Evolutionary conservation across 2,113 vertebrate species (phyloP).

Genomic region (Nothobranchius kuhntae): DNA sequence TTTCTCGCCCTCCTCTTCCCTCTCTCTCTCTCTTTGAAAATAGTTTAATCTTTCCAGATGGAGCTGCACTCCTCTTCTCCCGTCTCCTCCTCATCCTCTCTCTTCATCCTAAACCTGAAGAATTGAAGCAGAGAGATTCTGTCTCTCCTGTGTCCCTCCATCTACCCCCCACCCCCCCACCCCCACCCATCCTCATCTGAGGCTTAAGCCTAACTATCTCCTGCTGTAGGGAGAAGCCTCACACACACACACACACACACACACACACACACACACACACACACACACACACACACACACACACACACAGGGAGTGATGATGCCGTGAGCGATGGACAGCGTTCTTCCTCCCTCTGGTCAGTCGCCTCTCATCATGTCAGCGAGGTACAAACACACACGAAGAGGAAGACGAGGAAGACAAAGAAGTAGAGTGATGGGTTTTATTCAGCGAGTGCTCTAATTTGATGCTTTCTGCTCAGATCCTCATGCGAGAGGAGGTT

Average conservation of each 20-base stretch:
- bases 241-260: slow-evolving; percentile 22
- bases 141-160: slow-evolving; percentile 23
- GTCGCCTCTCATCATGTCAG: slow-evolving; percentile 67
- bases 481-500: background rate
- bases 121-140: too few species aligned
- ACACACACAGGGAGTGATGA: slow-evolving; percentile 53
- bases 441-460: background rate
- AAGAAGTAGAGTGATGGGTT: background rate
- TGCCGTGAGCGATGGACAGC: slow-evolving; percentile 52
- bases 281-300: slow-evolving; percentile 16
- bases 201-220: slow-evolving; percentile 71
- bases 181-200: slow-evolving; percentile 55
- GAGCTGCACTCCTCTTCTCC: background rate
- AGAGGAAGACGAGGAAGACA: slow-evolving; percentile 1
- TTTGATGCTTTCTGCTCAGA: background rate
- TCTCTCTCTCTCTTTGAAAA: background rate
- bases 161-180: slow-evolving; percentile 19
- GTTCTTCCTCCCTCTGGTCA: slow-evolving; percentile 67
- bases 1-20: slow-evolving; percentile 12
- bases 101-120: background rate
- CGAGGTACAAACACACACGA: slow-evolving; percentile 14
- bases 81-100: background rate
- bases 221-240: slow-evolving; percentile 40
- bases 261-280: slow-evolving; percentile 7
- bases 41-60: background rate